A percentile compares a stretch with the other conserved stretches of the same genome.
Evolutionary conservation across 2,888 invertebrate species (phyloP).

Genomic region (Gastrophysa polygoni): DNA sequence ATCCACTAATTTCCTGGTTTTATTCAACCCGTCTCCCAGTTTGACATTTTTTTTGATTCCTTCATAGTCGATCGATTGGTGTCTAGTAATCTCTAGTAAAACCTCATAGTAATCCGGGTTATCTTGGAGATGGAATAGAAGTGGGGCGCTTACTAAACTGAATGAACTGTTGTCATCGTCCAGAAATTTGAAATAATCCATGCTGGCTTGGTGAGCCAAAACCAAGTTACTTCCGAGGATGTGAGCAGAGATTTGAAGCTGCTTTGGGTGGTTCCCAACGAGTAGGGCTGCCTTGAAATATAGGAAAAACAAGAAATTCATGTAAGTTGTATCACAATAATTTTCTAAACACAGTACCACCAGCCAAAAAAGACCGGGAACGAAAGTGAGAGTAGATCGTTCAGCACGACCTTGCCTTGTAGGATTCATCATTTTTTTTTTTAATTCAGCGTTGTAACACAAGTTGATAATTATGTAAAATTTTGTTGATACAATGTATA

Average conservation of each 20-base stretch:
- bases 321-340: too few species aligned
- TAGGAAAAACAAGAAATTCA: too few species aligned
- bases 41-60: constrained; percentile 53
- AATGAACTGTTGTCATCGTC: constrained; percentile 59
- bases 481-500: too few species aligned
- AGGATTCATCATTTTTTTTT: too few species aligned
- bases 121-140: constrained; percentile 77
- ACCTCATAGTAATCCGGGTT: constrained; percentile 70
- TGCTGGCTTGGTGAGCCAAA: constrained; percentile 78
- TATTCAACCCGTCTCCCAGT: constrained; percentile 72
- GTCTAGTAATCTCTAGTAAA: constrained; percentile 66
- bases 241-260: constrained; percentile 78
- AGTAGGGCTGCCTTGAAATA: constrained; percentile 73
- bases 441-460: too few species aligned
- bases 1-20: constrained; percentile 72
- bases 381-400: too few species aligned
- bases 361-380: too few species aligned
- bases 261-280: constrained; percentile 76
- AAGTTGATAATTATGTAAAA: too few species aligned
- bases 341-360: too few species aligned
- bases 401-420: too few species aligned
- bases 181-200: constrained; percentile 71
- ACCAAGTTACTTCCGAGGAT: constrained; percentile 88
- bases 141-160: constrained; percentile 79
- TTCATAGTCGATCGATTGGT: constrained; percentile 67